Evolutionary conservation across 2,797 vertebrate species (phyloP), one percentile per base, ranked within the genome.

Genomic region (Brachymystax lenok): DNA sequence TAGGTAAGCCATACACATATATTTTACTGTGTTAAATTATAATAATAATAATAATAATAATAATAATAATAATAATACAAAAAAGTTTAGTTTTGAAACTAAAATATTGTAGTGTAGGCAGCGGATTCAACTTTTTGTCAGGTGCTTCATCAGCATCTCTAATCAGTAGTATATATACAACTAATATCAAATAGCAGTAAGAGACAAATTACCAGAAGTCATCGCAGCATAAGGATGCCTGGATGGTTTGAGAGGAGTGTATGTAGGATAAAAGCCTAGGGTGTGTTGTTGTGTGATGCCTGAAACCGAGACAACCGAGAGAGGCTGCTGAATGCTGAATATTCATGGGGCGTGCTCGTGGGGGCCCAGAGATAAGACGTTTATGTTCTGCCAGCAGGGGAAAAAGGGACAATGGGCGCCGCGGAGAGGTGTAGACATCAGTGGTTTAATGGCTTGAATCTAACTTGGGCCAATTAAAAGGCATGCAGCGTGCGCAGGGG

Each of bases 391-490:
- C 80, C 84, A 86, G 83, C 77, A 85, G 2, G 82, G 76, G 84
- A 27, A 67, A 67, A 40, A 27, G 33, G 52, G 33, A 67, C 85
- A 87, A 69, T 87, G 83, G 89, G 88, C 51, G 82, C 85, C 50
- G 2, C 0, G 54, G 80, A 85, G 82, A 86, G 81, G 83, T 91
- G 88, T 89, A 90, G 87, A 92, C 90, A 94, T 92, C 89, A 91
- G 83, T 90, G 87, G 89, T 92, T 94, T 95, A 95, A 95, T 94
- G 92, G 92, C 81, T 90, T 93, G 85, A 89, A 87, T 94, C 92
- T 94, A 94, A 94, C 86, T 88, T 80, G 79, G 84, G 80, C 92
- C 92, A 95, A 90, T 94, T 94, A 94, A 95, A 92, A 92, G 89
- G 84, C 82, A 89, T 77, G 85, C 86, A 82, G 76, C 80, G 80